Evolutionary conservation across 2,113 vertebrate species (phyloP).

Genomic region (Brachyhypopomus gauderio): DNA sequence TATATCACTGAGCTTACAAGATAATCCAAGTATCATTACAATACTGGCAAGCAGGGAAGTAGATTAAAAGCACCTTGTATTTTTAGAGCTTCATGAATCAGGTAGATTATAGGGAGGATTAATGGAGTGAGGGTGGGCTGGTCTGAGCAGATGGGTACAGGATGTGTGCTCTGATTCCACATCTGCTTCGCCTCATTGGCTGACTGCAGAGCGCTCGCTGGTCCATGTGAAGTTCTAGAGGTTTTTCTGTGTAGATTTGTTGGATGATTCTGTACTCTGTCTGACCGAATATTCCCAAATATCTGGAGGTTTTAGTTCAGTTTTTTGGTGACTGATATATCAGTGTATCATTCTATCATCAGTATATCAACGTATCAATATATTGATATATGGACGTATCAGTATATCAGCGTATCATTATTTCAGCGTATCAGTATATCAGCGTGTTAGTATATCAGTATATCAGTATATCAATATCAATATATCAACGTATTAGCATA

Average conservation of each 20-base stretch:
- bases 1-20: conserved; percentile 52
- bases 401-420: no score
- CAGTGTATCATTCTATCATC: neutral
- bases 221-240: neutral
- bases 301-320: no score
- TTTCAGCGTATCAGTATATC: no score
- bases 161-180: no score
- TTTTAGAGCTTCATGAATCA: conserved; percentile 81
- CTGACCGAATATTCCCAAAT: neutral
- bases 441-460: no score
- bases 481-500: no score
- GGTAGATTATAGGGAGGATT: conserved; percentile 71
- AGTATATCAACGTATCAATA: neutral
- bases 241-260: no score
- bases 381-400: no score
- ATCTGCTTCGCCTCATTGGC: neutral
- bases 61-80: conserved; percentile 81
- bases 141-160: conserved; percentile 53
- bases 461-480: no score
- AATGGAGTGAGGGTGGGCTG: conserved; percentile 69
- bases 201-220: neutral
- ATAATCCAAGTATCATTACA: conserved; percentile 58
- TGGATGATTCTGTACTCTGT: neutral
- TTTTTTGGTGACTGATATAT: neutral
- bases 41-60: conserved; percentile 65